These are phyloP conservation scores for Melanchra persicariae DNA, from an alignment of 2,888 invertebrate genomes.

Conservation along the genomic window DNA sequence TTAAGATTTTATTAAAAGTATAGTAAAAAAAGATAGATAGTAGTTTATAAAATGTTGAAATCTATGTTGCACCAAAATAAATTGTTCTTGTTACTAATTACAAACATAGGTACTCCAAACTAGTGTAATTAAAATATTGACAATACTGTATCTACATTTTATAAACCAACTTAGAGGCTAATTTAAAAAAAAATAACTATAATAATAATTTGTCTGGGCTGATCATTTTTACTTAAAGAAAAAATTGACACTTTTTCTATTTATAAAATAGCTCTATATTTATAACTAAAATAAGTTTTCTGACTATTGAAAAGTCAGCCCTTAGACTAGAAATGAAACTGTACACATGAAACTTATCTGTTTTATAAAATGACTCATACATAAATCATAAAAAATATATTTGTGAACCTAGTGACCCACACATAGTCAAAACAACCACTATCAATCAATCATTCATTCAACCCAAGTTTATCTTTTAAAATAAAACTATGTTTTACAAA, in stretches of 20 bases:
- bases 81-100: too few relatives aligned
- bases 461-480: conserved; percentile 18
- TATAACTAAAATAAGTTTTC: too few relatives aligned
- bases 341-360: background rate
- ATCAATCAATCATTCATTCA: conserved; percentile 36
- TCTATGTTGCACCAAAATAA: background rate
- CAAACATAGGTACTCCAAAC: too few relatives aligned
- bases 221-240: too few relatives aligned
- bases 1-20: background rate
- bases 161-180: too few relatives aligned
- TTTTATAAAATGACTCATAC: background rate
- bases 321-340: too few relatives aligned
- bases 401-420: conserved; percentile 10
- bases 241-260: too few relatives aligned
- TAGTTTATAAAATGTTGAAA: background rate
- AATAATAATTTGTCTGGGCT: too few relatives aligned
- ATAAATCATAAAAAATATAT: background rate
- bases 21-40: background rate
- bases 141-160: background rate
- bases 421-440: conserved; percentile 21
- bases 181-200: too few relatives aligned
- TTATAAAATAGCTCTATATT: too few relatives aligned
- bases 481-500: conserved; percentile 21
- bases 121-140: background rate
- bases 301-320: too few relatives aligned